Evolutionary conservation across 1,140 invertebrate genomes (phyloP).

Genomic region (Sycophaga agraensis): DNA sequence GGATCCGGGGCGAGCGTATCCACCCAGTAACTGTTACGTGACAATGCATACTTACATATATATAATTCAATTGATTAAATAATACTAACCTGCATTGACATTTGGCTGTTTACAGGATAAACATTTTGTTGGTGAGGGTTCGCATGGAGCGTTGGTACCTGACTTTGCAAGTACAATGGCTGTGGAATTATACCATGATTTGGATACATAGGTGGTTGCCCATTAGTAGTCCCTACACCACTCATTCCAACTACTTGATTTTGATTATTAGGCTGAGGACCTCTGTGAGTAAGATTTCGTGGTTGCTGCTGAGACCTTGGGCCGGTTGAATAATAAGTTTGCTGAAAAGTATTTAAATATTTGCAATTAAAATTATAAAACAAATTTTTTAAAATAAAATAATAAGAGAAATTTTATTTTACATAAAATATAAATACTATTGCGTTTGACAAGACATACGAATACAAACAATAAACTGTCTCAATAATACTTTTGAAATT

Average conservation of each 20-base stretch:
- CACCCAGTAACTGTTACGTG: no score
- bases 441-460: neutral
- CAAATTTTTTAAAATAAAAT: neutral
- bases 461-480: no score
- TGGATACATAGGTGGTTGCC: constrained; percentile 46
- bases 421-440: neutral
- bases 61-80: no score
- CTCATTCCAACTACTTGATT: constrained; percentile 44
- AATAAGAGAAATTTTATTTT: neutral
- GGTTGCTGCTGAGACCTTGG: constrained; percentile 47
- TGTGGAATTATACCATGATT: constrained; percentile 42
- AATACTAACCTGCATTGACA: constrained; percentile 40
- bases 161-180: constrained; percentile 41
- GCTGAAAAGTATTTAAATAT: neutral
- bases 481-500: no score
- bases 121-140: constrained; percentile 42
- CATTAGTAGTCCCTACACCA: constrained; percentile 38
- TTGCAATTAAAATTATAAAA: no score
- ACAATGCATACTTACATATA: no score
- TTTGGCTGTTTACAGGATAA: constrained; percentile 42
- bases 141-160: constrained; percentile 40
- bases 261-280: constrained; percentile 39
- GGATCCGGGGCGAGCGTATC: no score
- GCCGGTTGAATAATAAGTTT: constrained; percentile 43
- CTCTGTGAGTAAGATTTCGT: constrained; percentile 45